A percentile compares a stretch with the other conserved stretches of the same genome.
phyloP scores from a whole-genome alignment of 2,113 vertebrate species.

The Uria aalge region DNA sequence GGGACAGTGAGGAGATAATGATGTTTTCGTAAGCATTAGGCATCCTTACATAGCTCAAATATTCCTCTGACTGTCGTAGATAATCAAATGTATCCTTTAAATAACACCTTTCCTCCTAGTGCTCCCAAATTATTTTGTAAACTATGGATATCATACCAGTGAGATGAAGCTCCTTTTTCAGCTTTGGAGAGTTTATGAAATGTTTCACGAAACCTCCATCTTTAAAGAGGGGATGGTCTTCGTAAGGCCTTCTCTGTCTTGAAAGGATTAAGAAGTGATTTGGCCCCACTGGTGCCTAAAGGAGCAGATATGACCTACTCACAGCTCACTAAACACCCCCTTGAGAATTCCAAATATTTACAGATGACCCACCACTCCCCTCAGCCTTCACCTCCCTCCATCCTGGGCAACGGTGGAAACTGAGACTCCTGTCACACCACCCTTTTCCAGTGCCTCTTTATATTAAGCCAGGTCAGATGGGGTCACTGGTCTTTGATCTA shows the following conservation, averaged over 20 bases:
- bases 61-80: background rate
- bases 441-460: background rate
- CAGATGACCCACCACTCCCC: background rate
- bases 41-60: background rate
- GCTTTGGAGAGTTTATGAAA: background rate
- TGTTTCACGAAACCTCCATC: background rate
- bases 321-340: background rate
- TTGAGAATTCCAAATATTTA: background rate
- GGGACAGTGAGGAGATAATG: background rate
- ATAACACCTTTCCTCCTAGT: background rate
- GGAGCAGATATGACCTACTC: background rate
- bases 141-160: background rate
- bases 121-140: background rate
- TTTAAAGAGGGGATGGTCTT: background rate
- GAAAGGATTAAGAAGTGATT: background rate
- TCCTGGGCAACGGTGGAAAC: background rate
- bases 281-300: background rate
- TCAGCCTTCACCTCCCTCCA: background rate
- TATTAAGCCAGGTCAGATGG: background rate
- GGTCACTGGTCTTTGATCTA: slow-evolving; percentile 39
- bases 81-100: background rate
- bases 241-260: background rate
- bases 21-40: background rate
- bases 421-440: background rate
- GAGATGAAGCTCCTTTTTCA: background rate